Percentiles rank a stretch among this genome's conserved stretches.
Evolutionary conservation across 1,140 invertebrate genomes (phyloP).

Genomic region (Bombus affinis): DNA sequence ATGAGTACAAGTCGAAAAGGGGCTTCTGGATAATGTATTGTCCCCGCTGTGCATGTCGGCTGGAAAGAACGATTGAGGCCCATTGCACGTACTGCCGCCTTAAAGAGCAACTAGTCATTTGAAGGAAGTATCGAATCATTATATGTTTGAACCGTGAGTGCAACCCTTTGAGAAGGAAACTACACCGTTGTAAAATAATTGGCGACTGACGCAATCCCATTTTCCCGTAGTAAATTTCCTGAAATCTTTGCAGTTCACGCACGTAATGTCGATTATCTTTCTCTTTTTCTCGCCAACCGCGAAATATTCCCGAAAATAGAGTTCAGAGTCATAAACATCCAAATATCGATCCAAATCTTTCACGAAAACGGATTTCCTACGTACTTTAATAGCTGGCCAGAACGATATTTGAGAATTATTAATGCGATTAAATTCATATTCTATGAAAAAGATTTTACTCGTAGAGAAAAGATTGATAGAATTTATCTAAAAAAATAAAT

Average conservation of each 20-base stretch:
- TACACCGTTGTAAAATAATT: neutral
- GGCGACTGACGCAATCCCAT: neutral
- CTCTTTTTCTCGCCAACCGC: neutral
- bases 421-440: too few species aligned
- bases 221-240: neutral
- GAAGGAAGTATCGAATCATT: constrained; percentile 11
- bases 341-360: too few species aligned
- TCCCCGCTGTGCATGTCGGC: constrained; percentile 36
- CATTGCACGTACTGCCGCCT: neutral
- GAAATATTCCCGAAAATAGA: neutral
- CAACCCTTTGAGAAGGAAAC: constrained; percentile 5
- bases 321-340: neutral
- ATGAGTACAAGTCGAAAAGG: constrained; percentile 58
- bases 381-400: too few species aligned
- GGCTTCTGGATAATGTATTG: constrained; percentile 47
- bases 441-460: too few species aligned
- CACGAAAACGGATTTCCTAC: too few species aligned
- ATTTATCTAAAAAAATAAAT: neutral
- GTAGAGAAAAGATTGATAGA: too few species aligned
- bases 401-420: neutral
- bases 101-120: constrained; percentile 13
- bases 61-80: constrained; percentile 52
- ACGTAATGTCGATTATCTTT: neutral
- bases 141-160: neutral
- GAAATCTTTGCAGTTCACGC: neutral